These are phyloP conservation scores for Zaprionus obscuricornis DNA, from an alignment of 2,888 invertebrate genomes.

Conservation along the genomic window DNA sequence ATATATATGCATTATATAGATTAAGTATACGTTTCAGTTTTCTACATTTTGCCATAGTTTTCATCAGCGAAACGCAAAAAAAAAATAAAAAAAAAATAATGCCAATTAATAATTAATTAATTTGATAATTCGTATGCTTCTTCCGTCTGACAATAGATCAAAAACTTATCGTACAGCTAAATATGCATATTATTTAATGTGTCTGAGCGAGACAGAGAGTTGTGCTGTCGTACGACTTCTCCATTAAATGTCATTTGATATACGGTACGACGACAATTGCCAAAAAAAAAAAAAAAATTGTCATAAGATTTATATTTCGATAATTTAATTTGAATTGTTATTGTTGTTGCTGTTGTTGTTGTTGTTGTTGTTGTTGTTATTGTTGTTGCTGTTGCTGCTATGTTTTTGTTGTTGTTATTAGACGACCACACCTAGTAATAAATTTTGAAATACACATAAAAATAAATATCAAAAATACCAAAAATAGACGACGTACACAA, in stretches of 20 bases:
- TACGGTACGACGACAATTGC: conserved; percentile 13
- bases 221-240: background rate
- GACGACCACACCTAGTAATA: conserved; percentile 61
- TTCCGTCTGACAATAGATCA: conserved; percentile 28
- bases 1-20: too few relatives aligned
- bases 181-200: too few relatives aligned
- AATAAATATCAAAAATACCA: conserved; percentile 57
- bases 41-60: too few relatives aligned
- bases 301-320: conserved; percentile 52
- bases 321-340: conserved; percentile 57
- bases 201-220: background rate
- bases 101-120: conserved; percentile 7
- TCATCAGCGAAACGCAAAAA: conserved; percentile 18
- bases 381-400: background rate
- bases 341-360: conserved; percentile 3
- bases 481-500: conserved; percentile 55
- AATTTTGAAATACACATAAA: conserved; percentile 49
- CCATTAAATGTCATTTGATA: conserved; percentile 9
- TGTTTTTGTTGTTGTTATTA: conserved; percentile 17
- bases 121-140: conserved; percentile 33
- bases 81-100: too few relatives aligned
- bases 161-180: background rate
- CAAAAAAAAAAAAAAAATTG: too few relatives aligned
- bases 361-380: too few relatives aligned
- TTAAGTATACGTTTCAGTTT: too few relatives aligned